Conservation (phyloP, 2,113 vertebrate species). For the Danionella cerebrum region DNA sequence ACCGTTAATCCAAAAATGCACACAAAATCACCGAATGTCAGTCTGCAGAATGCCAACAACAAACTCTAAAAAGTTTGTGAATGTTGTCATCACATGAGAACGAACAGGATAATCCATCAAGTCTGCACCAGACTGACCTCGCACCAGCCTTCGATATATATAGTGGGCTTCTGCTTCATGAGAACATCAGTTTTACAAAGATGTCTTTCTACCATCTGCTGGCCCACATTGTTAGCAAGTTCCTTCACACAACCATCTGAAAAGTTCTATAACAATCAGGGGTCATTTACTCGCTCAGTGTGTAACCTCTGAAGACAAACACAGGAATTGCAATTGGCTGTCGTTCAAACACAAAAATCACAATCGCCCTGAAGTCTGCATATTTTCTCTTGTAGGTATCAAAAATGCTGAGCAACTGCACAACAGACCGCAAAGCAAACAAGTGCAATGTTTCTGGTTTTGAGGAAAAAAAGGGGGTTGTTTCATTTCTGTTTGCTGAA, state of each 20-base stretch:
- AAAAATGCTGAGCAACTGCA: not conserved
- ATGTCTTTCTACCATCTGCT: slow-evolving; percentile 40
- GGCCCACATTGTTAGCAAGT: slow-evolving; percentile 37
- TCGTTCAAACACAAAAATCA: slow-evolving; percentile 15
- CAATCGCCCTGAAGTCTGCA: not conserved
- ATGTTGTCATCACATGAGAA: not conserved
- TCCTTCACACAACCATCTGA: slow-evolving; percentile 31
- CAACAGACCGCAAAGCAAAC: not conserved
- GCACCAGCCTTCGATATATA: slow-evolving; percentile 24
- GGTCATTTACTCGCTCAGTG: slow-evolving; percentile 33
- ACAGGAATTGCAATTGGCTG: slow-evolving; percentile 37
- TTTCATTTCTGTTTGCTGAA: slow-evolving; percentile 4
- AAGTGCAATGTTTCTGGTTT: not conserved
- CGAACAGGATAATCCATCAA: slow-evolving; percentile 14
- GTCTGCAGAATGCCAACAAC: not conserved
- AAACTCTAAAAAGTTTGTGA: not conserved
- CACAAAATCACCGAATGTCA: not conserved
- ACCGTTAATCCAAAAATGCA: not conserved
- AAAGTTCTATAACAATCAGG: slow-evolving; percentile 37
- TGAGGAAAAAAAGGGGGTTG: not conserved
- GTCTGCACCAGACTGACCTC: slow-evolving; percentile 29
- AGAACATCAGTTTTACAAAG: slow-evolving; percentile 33
- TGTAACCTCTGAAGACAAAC: slow-evolving; percentile 29
- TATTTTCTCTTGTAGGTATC: not conserved
- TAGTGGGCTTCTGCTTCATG: slow-evolving; percentile 20